Conservation (phyloP, 1,140 invertebrate species). For the Sarcophaga bullata region DNA sequence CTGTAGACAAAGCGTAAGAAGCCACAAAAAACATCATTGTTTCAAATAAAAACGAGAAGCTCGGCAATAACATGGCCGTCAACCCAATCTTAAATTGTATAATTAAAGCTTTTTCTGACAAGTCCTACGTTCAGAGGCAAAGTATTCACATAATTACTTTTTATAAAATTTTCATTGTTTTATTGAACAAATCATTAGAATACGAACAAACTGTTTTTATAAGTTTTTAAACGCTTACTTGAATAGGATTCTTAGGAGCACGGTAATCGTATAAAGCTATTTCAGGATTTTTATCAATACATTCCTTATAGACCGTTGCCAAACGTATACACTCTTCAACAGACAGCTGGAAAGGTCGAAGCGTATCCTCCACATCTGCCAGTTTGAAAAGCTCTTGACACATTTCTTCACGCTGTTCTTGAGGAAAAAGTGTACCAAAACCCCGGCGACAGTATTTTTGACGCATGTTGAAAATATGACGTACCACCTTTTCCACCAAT, state of each 20-base stretch:
- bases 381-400: slow-evolving; percentile 75
- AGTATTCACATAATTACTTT: background rate
- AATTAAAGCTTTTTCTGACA: no score
- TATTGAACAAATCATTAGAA: slow-evolving; percentile 26
- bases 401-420: slow-evolving; percentile 73
- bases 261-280: slow-evolving; percentile 77
- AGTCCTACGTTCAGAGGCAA: no score
- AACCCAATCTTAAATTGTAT: no score
- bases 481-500: slow-evolving; percentile 89
- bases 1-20: no score
- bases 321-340: slow-evolving; percentile 83
- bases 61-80: no score
- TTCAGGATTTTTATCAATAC: slow-evolving; percentile 77
- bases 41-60: no score
- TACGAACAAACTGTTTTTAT: slow-evolving; percentile 47
- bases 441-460: slow-evolving; percentile 84
- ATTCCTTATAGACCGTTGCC: slow-evolving; percentile 79
- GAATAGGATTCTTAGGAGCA: slow-evolving; percentile 65
- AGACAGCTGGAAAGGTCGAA: slow-evolving; percentile 76
- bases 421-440: slow-evolving; percentile 81
- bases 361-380: slow-evolving; percentile 78
- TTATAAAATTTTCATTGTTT: slow-evolving; percentile 28
- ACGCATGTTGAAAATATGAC: slow-evolving; percentile 87
- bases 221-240: slow-evolving; percentile 38
- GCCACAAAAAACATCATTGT: no score